phyloP scores from a whole-genome alignment of 2,888 invertebrate genomes.

The Adelphocoris suturalis region DNA sequence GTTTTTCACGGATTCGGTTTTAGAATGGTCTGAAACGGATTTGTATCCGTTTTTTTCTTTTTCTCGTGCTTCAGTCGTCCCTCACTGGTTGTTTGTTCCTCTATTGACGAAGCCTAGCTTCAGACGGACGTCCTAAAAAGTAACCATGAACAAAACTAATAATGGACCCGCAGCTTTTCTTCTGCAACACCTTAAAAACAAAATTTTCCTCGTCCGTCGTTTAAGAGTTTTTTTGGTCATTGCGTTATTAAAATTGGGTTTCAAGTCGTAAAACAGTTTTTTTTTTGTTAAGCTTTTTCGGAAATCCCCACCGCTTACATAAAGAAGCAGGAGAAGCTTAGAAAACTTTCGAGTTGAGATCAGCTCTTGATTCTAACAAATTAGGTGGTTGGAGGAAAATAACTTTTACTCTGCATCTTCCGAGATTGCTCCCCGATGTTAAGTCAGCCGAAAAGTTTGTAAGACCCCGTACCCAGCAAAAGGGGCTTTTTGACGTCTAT shows the following conservation, averaged over 20 bases:
- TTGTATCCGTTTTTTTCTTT: no score
- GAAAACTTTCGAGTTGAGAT: constrained; percentile 46
- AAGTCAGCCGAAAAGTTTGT: constrained; percentile 39
- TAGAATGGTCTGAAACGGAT: no score
- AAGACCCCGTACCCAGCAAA: neutral
- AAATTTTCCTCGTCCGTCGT: neutral
- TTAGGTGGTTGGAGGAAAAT: neutral
- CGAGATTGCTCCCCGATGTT: constrained; percentile 5
- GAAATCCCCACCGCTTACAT: constrained; percentile 21
- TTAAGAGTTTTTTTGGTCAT: neutral
- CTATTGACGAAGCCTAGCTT: no score
- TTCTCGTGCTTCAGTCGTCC: no score
- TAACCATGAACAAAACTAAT: neutral
- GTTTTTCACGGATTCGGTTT: no score
- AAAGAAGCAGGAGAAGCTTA: neutral
- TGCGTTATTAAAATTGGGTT: neutral
- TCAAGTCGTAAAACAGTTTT: neutral
- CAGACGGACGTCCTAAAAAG: no score
- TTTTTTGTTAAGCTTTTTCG: neutral
- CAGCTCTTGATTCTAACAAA: constrained; percentile 36
- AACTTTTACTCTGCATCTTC: constrained; percentile 25
- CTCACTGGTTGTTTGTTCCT: no score
- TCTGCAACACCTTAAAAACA: neutral
- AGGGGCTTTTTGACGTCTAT: constrained; percentile 25
- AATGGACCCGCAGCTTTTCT: neutral